Base-by-base conservation (phyloP, 2,797 vertebrate genomes). In the Manis javanica region DNA sequence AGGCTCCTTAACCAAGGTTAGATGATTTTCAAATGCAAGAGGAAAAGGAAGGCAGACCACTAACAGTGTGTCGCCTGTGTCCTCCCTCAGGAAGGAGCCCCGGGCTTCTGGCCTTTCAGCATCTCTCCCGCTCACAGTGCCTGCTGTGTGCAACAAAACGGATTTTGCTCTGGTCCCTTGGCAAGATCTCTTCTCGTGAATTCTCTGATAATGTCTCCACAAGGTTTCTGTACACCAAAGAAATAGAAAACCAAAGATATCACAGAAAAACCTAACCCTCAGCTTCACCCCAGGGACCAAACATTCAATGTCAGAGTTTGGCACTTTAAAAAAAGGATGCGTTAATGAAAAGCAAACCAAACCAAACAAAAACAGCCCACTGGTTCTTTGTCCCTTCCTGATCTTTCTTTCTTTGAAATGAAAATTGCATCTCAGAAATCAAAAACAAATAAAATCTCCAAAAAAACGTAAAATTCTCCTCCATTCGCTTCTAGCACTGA, bases 221-320 rank as follows among this genome's bases (percentile, higher is more conserved):
- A 64, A 72, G 74, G 31, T 39, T 87, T 69, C 74, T 91, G 46
- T 42, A 26, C 14, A 55, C 55, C n/a, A 57, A 66, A 83, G 89
- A 95, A 83, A 96, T 46, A 81, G 19, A 83, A 96, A 90, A 91
- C 74, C 77, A 82, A 72, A 91, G 78, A 37, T 89, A 93, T 69
- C 83, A 68, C 19, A 61, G 46, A 29, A 66, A 84, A 11, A 12
- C 34, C 37, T 94, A 42, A 94, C 31, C 72, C 77, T 26, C 72
- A 19, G 66, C 89, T 75, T 95, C 74, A 85, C 82, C 55, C 72
- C 61, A 4, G 24, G 71, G 42, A 88, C 34, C 55, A 71, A 88
- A 94, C 75, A 88, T 74, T 82, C 71, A 39, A 10, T 66, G 68
- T 71, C 81, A 94, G 75, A 81, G 15, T 92, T 83, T 94, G 91